phyloP scores from a whole-genome alignment of 2,113 vertebrate species.

The Propithecus coquereli region DNA sequence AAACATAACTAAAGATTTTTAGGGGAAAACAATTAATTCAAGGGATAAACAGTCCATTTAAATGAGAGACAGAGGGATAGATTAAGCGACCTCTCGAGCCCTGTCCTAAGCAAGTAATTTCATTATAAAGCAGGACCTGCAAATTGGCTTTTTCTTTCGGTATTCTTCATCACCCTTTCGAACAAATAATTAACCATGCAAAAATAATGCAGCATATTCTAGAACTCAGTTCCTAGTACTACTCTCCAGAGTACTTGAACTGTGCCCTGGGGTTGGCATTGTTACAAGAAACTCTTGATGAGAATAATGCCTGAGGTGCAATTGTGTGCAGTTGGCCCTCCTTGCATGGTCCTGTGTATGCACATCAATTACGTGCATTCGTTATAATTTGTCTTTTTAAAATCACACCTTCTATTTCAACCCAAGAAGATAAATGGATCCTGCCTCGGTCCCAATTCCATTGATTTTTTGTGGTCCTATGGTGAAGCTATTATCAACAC shows the following conservation, averaged over 20 bases:
- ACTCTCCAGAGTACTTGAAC: conserved; percentile 57
- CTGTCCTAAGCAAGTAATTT: conserved; percentile 13
- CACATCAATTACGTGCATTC: conserved; percentile 70
- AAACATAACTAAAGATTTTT: neutral
- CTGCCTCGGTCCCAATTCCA: conserved; percentile 63
- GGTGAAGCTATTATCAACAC: conserved; percentile 76
- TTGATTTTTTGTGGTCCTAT: conserved; percentile 74
- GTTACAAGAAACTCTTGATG: conserved; percentile 65
- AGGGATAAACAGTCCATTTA: neutral
- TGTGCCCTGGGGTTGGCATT: conserved; percentile 55
- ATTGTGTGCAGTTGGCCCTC: conserved; percentile 50
- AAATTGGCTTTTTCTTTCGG: neutral
- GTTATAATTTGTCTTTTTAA: conserved; percentile 76
- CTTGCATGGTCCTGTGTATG: conserved; percentile 47
- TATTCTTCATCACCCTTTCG: conserved; percentile 46
- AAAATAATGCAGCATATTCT: conserved; percentile 55
- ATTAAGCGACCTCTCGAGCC: neutral
- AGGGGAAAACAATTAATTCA: neutral
- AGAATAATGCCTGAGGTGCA: conserved; percentile 58
- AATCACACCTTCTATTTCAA: conserved; percentile 77
- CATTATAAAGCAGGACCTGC: neutral
- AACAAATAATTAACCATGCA: conserved; percentile 68
- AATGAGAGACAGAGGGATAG: neutral
- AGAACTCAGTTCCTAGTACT: conserved; percentile 48
- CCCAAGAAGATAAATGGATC: conserved; percentile 79